These are phyloP conservation scores for Thamnophis elegans DNA, from an alignment of 2,797 vertebrate genomes.

Conservation along the genomic window DNA sequence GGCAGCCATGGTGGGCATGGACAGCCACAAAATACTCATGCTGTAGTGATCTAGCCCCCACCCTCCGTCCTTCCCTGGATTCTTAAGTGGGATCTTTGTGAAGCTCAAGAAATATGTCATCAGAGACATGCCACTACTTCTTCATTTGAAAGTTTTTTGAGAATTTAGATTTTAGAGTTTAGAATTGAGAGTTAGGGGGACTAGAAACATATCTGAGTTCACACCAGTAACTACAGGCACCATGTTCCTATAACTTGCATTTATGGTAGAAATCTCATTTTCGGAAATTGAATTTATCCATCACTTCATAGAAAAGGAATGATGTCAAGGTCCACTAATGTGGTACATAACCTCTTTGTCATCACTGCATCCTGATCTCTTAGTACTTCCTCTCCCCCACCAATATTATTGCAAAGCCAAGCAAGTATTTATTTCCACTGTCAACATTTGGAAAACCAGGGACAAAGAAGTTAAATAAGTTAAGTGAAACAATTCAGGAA, in stretches of 20 bases:
- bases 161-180: too few species aligned
- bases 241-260: neutral
- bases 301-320: neutral
- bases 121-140: neutral
- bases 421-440: neutral
- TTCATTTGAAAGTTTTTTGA: neutral
- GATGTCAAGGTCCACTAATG: neutral
- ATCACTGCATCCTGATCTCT: neutral
- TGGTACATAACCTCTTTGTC: neutral
- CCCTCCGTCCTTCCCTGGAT: neutral
- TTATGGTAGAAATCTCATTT: neutral
- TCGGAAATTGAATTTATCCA: neutral
- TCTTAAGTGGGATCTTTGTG: neutral
- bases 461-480: slow-evolving; percentile 11
- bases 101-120: neutral
- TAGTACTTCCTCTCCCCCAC: neutral
- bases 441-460: neutral
- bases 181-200: neutral
- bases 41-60: neutral
- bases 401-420: neutral
- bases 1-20: neutral
- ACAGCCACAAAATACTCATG: neutral
- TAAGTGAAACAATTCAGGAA: neutral
- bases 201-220: neutral
- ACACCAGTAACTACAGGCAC: neutral